These are phyloP conservation scores for Diorhabda elongata DNA, from an alignment of 1,140 invertebrate species.

Conservation along the genomic window DNA sequence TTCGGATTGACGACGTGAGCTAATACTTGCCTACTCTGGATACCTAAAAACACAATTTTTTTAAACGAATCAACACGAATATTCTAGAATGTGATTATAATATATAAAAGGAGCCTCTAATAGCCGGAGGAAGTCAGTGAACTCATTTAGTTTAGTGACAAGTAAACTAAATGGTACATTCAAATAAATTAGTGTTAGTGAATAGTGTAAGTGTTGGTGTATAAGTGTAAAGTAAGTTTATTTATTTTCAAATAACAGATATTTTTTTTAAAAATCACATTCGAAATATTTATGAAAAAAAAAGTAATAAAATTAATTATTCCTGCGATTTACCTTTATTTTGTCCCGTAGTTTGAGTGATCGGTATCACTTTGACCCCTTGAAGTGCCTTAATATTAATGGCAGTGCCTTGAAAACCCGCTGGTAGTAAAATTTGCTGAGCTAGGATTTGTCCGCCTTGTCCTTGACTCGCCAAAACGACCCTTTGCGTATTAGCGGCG, in stretches of 20 bases:
- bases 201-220: too few relatives aligned
- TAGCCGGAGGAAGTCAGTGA: too few relatives aligned
- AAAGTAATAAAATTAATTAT: too few relatives aligned
- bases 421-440: constrained; percentile 56
- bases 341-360: constrained; percentile 42
- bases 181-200: too few relatives aligned
- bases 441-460: constrained; percentile 49
- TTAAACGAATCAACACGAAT: too few relatives aligned
- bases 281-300: not conserved
- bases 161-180: too few relatives aligned
- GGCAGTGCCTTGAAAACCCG: constrained; percentile 52
- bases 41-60: constrained; percentile 26
- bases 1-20: constrained; percentile 45
- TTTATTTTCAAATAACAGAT: not conserved
- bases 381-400: constrained; percentile 66
- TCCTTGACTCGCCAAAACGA: constrained; percentile 60
- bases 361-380: constrained; percentile 64
- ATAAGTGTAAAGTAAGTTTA: too few relatives aligned
- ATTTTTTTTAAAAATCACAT: not conserved
- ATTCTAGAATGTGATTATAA: too few relatives aligned
- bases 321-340: constrained; percentile 34
- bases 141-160: too few relatives aligned
- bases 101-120: too few relatives aligned
- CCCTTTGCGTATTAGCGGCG: constrained; percentile 48
- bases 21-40: constrained; percentile 45